Conservation (phyloP, 2,797 vertebrate genomes). For the Gorsachius magnificus region DNA sequence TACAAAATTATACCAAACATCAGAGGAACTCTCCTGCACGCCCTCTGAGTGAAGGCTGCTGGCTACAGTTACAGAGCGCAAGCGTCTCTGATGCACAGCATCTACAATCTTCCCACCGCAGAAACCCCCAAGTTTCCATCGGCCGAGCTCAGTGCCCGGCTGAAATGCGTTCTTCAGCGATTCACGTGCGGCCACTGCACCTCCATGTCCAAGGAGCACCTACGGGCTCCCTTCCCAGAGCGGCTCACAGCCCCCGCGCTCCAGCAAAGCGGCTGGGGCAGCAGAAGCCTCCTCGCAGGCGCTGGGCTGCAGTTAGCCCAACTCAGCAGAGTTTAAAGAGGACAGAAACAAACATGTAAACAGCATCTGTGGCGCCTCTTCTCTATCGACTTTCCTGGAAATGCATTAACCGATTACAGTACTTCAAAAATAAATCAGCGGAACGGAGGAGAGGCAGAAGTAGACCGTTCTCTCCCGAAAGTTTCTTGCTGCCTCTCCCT, state of each 20-base stretch:
- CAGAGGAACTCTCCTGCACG: neutral
- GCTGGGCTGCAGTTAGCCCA: neutral
- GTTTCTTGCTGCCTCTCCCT: conserved; percentile 3
- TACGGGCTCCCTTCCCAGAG: neutral
- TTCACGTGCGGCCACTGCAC: neutral
- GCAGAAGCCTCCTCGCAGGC: neutral
- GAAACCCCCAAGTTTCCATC: neutral
- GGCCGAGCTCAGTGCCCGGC: neutral
- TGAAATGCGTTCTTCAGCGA: neutral
- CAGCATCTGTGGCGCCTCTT: neutral
- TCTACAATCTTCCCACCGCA: neutral
- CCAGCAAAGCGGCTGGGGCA: neutral
- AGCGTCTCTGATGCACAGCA: neutral
- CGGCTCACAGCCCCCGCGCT: neutral
- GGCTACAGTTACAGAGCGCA: neutral
- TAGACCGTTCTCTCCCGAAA: neutral
- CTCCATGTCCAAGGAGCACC: neutral
- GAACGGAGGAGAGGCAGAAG: neutral
- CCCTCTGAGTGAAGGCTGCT: neutral
- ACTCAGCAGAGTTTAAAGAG: neutral
- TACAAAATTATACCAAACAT: neutral
- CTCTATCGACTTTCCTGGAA: neutral
- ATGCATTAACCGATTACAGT: neutral
- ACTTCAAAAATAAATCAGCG: neutral
- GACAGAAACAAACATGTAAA: neutral